Conservation (phyloP, 2,888 invertebrate genomes). For the Pandemis corylana region DNA sequence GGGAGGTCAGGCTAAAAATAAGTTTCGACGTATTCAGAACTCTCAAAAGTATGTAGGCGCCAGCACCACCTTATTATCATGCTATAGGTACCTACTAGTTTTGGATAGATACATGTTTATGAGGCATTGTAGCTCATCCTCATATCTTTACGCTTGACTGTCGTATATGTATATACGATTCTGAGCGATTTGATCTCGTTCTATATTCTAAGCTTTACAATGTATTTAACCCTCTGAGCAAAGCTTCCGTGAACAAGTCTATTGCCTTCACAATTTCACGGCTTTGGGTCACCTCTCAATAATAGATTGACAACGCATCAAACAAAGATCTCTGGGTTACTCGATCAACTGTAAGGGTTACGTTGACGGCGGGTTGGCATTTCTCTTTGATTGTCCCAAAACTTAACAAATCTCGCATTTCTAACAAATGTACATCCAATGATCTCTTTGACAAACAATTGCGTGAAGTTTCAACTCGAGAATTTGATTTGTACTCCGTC, state of each 20-base stretch:
- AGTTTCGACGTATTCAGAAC: background rate
- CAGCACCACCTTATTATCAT: no score
- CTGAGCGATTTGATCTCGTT: background rate
- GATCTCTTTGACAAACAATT: conserved; percentile 22
- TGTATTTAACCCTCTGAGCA: background rate
- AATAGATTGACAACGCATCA: conserved; percentile 26
- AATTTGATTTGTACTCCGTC: conserved; percentile 4
- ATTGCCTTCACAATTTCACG: background rate
- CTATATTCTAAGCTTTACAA: background rate
- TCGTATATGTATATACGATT: background rate
- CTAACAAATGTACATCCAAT: conserved; percentile 7
- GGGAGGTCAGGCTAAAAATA: background rate
- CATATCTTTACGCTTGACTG: background rate
- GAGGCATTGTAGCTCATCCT: background rate
- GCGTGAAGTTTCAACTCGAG: conserved; percentile 1
- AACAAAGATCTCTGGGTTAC: conserved; percentile 28
- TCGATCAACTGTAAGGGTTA: conserved; percentile 21
- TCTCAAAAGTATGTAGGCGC: background rate
- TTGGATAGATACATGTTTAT: background rate
- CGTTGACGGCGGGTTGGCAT: conserved; percentile 21
- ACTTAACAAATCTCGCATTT: conserved; percentile 37
- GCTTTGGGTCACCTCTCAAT: conserved; percentile 1
- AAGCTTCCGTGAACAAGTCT: background rate
- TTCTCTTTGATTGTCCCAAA: conserved; percentile 23
- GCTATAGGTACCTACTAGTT: no score